Evolutionary conservation across 2,797 vertebrate species (phyloP).

Genomic region (Poeciliopsis turneri): DNA sequence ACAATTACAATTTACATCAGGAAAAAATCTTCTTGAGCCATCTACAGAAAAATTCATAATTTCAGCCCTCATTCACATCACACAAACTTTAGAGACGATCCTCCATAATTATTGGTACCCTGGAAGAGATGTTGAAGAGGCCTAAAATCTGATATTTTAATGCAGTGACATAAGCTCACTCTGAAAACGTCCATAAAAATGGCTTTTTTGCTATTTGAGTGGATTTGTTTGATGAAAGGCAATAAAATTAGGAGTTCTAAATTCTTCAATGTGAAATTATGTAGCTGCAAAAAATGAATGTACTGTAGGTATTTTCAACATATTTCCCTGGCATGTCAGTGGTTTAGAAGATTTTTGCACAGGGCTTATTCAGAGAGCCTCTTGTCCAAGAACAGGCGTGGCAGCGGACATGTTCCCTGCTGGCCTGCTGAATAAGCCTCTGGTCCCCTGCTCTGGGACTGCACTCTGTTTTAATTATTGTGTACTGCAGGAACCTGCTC

Average conservation of each 20-base stretch:
- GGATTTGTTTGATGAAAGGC: not conserved
- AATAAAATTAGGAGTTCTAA: not conserved
- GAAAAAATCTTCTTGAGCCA: constrained; percentile 4
- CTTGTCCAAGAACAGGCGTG: constrained; percentile 38
- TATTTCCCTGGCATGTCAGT: not conserved
- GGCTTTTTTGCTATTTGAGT: not conserved
- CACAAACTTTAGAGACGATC: constrained; percentile 48
- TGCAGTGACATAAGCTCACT: not conserved
- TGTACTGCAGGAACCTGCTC: constrained; percentile 70
- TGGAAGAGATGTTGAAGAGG: not conserved
- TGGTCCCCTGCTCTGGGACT: constrained; percentile 45
- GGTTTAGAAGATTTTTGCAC: constrained; percentile 5
- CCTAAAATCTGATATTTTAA: not conserved
- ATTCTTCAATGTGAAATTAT: not conserved
- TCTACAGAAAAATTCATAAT: constrained; percentile 33
- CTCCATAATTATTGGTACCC: not conserved
- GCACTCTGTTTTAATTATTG: constrained; percentile 48
- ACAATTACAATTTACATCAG: constrained; percentile 30
- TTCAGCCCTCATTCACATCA: constrained; percentile 43
- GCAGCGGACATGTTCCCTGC: constrained; percentile 27
- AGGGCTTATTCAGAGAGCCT: constrained; percentile 63
- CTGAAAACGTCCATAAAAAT: not conserved
- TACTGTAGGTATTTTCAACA: not conserved
- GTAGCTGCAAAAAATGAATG: not conserved
- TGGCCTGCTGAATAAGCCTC: constrained; percentile 59